phyloP scores from a whole-genome alignment of 2,888 invertebrate species.

The Listrodromus nycthemerus region DNA sequence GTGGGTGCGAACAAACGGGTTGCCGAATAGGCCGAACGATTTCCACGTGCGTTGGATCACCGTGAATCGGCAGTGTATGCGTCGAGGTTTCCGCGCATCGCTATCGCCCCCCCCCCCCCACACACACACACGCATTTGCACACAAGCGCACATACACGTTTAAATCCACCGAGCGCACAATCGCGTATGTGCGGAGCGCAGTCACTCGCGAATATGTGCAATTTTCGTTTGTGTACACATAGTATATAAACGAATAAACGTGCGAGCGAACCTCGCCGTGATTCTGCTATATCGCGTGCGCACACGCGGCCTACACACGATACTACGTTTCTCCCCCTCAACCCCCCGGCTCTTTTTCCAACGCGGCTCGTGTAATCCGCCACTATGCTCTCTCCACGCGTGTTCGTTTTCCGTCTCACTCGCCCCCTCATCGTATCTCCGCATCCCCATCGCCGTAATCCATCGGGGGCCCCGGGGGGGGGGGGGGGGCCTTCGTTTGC shows the following conservation, averaged over 20 bases:
- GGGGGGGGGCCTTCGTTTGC: conserved; percentile 22
- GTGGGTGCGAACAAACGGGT: conserved; percentile 63
- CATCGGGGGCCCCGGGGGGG: neutral
- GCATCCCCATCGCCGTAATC: neutral
- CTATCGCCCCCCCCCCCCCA: neutral
- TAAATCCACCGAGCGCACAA: conserved; percentile 8
- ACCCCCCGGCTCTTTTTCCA: neutral
- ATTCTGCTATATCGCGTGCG: conserved; percentile 59
- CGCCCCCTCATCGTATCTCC: neutral
- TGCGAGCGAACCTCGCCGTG: conserved; percentile 36
- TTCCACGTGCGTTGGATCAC: conserved; percentile 55
- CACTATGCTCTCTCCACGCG: neutral
- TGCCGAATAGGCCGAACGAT: conserved; percentile 65
- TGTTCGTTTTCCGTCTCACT: neutral
- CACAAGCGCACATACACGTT: neutral
- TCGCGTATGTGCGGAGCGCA: conserved; percentile 39
- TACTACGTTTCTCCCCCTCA: conserved; percentile 57
- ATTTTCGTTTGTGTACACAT: conserved; percentile 48
- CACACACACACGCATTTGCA: neutral
- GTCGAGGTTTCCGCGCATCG: conserved; percentile 31
- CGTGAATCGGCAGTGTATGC: conserved; percentile 47
- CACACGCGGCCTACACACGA: conserved; percentile 49
- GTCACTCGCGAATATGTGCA: conserved; percentile 64
- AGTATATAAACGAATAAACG: conserved; percentile 7
- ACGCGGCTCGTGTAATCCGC: conserved; percentile 45